Conservation (phyloP, 2,797 vertebrate species). For the Syndactyla subalaris region DNA sequence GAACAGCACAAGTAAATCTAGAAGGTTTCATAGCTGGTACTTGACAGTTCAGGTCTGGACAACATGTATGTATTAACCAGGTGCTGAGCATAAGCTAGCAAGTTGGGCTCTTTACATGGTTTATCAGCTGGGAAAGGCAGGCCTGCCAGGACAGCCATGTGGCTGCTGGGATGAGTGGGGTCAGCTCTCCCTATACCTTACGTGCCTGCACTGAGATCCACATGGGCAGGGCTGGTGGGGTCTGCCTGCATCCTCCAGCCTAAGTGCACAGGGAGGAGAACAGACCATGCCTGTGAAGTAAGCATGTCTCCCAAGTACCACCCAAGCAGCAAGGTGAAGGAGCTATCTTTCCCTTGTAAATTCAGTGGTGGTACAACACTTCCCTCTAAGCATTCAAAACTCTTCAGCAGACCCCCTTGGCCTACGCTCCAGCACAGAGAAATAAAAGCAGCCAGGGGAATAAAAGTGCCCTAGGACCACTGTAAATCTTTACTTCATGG, state of each 20-base stretch:
- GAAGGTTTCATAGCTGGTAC: background rate
- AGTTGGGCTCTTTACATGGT: background rate
- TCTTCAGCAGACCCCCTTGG: slow-evolving; percentile 2
- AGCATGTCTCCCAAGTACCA: background rate
- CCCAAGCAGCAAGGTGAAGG: background rate
- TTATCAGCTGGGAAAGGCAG: background rate
- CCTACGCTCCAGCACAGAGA: background rate
- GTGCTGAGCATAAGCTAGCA: background rate
- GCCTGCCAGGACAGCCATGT: background rate
- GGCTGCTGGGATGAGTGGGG: background rate
- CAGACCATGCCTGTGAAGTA: background rate
- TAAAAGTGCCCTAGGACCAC: slow-evolving; percentile 23
- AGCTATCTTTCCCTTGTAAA: background rate
- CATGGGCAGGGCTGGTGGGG: background rate
- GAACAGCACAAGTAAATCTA: background rate
- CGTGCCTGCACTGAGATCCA: fast-evolving
- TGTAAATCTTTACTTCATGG: slow-evolving; percentile 51
- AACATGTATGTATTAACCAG: background rate
- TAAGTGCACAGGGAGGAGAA: background rate
- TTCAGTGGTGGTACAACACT: background rate
- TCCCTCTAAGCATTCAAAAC: background rate
- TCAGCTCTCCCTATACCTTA: background rate
- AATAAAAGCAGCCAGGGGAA: slow-evolving; percentile 27
- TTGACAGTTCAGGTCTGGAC: background rate
- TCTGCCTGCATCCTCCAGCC: background rate